Base-by-base conservation (phyloP, 92 coral and sea anemone species). In the Paramuricea clavata region DNA sequence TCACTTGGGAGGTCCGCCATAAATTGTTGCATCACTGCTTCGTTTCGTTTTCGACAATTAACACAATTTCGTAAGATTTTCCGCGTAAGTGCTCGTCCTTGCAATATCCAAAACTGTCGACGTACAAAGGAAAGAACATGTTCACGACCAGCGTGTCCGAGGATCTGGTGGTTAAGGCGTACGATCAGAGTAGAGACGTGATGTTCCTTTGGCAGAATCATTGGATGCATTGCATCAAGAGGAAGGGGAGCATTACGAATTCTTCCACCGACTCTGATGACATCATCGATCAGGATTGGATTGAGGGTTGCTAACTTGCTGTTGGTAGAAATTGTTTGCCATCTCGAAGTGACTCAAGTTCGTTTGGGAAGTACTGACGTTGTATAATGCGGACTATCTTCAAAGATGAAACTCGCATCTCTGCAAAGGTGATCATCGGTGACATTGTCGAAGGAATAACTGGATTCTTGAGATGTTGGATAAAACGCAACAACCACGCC, bases 1-100 rank as follows among this genome's bases (percentile, higher is more conserved):
- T 80, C 93, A 41, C 79, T 75, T 13, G 93, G 91, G 60, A 90
- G 82, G 59, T 87, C 89, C 2, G 93, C 87, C 89, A 83, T 87
- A 60, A 32, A 50, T 57, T 90, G 90, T 64, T 87, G 91, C 87
- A 90, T 42, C 27, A 76, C 49, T 57, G 87, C 73, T 49, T 71
- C 86, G 56, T 85, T 75, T 44, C 93, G 90, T 44, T 72, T 90
- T 74, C 92, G 89, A 76, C 93, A 90, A 60, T 21, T 52, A 26
- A 90, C 69, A 75, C 93, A 90, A 49, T 81, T 77, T 28, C 86
- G 56, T 62, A 67, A 44, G 22, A 90, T 71, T 15, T 82, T 49
- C 10, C 93, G 87, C 11, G 87, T 80, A n/a, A 90, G 81, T 19
- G 62, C 49, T 76, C 86, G 86, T 50, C 64, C 88, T 39, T 87